Base-by-base conservation (phyloP, 2,797 vertebrate genomes). In the Melanogrammus aeglefinus region DNA sequence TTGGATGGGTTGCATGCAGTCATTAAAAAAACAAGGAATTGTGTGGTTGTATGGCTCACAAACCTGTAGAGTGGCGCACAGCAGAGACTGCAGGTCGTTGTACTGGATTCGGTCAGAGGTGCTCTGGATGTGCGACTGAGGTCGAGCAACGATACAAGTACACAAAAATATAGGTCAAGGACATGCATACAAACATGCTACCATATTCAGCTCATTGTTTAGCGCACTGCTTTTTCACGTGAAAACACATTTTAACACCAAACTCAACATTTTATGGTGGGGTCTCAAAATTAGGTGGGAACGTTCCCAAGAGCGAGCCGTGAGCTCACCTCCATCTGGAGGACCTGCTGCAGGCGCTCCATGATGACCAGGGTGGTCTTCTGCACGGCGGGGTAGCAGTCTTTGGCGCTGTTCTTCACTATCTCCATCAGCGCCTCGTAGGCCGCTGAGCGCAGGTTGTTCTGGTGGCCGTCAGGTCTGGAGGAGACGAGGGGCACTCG, bases 391-490 rank as follows among this genome's bases (percentile, higher is more conserved):
- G 98, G 98, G 82, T 99, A 99, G 85, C 98, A 99, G 84, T 99
- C 98, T 91, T 99, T 99, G 39, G 97, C 98, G 79, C 98, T 99
- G 93, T 99, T 99, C 91, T 99, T 99, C 77, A 99, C 98, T 0
- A 99, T 99, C 92, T 99, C 98, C 98, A 99, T 99, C 84, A 99
- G 90, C 9, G 97, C 97, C 90, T 99, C 98, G 31, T 99, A 99
- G 0, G 98, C 98, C 0, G 98, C 97, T 6, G 97, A 99, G 81
- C 98, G 95, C 84, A 99, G 91, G 91, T 99, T 99, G 91, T 99
- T 99, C 94, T 99, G 98, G 89, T 99, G 98, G 7, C 98, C 97
- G 24, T 99, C 98, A 4, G 97, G 97, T 81, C 97, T 99, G 86
- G 2, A 16, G 7, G 41, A 10, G 24, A 76, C 27, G 1, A 38